These are phyloP conservation scores for Zaprionus camerounensis DNA, from an alignment of 1,140 invertebrate species.

Conservation along the genomic window DNA sequence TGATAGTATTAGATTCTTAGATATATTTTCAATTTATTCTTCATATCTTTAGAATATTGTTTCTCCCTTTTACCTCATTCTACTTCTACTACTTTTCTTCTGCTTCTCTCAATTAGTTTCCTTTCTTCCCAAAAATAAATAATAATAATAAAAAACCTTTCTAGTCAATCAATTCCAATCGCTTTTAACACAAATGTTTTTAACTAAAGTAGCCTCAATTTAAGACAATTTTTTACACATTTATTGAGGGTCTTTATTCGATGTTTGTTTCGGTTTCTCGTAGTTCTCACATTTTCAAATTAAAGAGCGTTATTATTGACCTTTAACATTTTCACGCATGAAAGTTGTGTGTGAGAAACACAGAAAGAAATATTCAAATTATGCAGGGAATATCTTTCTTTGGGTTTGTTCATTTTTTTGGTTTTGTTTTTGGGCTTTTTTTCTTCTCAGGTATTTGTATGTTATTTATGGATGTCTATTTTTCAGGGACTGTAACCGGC, in stretches of 20 bases:
- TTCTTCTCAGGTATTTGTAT: slow-evolving; percentile 29
- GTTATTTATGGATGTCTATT: slow-evolving; percentile 77
- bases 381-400: slow-evolving; percentile 25
- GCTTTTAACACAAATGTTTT: slow-evolving; percentile 39
- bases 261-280: slow-evolving; percentile 20
- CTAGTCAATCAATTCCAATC: slow-evolving; percentile 32
- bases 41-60: neutral
- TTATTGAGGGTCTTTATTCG: neutral
- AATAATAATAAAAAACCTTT: neutral
- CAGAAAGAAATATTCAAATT: slow-evolving; percentile 28
- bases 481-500: slow-evolving; percentile 62
- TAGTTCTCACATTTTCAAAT: slow-evolving; percentile 36
- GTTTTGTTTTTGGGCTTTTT: slow-evolving; percentile 6
- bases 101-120: neutral
- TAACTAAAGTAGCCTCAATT: slow-evolving; percentile 52
- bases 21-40: neutral
- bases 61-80: neutral
- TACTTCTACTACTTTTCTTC: neutral
- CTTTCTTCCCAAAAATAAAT: neutral
- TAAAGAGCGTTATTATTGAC: slow-evolving; percentile 78
- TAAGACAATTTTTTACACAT: slow-evolving; percentile 60
- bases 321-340: slow-evolving; percentile 81
- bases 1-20: no score
- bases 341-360: slow-evolving; percentile 56
- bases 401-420: slow-evolving; percentile 27